Evolutionary conservation across 2,113 vertebrate species (phyloP).

Genomic region (Syngnathus typhle): DNA sequence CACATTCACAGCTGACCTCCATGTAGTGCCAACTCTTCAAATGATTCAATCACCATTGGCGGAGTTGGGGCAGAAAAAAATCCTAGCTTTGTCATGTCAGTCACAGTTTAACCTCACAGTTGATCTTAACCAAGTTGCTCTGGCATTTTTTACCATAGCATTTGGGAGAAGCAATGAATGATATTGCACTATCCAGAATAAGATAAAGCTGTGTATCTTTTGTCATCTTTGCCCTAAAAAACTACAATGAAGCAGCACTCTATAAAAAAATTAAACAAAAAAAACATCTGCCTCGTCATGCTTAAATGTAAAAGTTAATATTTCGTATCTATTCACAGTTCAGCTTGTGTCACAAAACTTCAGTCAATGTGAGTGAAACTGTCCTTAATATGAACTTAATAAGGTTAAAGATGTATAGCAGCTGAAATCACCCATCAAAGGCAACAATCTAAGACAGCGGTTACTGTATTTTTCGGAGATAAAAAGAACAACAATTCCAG

Average conservation of each 20-base stretch:
- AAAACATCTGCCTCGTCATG: neutral
- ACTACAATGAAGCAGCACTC: neutral
- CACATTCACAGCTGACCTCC: slow-evolving; percentile 40
- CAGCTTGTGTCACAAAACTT: neutral
- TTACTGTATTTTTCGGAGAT: neutral
- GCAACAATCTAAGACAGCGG: neutral
- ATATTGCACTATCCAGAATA: neutral
- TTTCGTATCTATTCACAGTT: neutral
- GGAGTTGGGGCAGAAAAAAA: too few species aligned
- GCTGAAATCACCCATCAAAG: neutral
- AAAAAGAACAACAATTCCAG: neutral
- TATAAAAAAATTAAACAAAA: neutral
- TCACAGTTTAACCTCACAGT: slow-evolving; percentile 2
- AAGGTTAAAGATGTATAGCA: neutral
- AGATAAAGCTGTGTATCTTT: neutral
- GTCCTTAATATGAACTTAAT: neutral
- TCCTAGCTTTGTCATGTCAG: too few species aligned
- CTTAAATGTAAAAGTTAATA: neutral
- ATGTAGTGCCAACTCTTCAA: slow-evolving; percentile 21
- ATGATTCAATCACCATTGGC: slow-evolving; percentile 17
- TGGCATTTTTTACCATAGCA: neutral
- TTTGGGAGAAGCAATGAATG: neutral
- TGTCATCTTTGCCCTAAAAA: neutral
- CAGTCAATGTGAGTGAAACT: neutral
- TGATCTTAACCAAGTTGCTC: slow-evolving; percentile 17